Base-by-base conservation (phyloP, 1,140 invertebrate genomes). In the Meloidogyne chitwoodi region DNA sequence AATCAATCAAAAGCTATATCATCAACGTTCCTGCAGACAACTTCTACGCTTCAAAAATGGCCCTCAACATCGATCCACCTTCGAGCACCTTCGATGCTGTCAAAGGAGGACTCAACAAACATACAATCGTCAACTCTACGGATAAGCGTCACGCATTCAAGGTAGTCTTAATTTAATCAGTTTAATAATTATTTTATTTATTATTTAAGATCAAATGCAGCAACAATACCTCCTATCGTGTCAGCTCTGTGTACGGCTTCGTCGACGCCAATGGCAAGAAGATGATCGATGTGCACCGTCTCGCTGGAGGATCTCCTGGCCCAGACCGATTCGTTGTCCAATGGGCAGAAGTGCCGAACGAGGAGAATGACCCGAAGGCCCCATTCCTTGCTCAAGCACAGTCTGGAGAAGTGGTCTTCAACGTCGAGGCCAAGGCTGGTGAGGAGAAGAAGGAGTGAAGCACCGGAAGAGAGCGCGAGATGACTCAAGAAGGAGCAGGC, bases 151-250 rank as follows among this genome's bases (percentile, higher is more conserved):
- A 70, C 16, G 78, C 78, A 38, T 81, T 81, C 76, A 81, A 81
- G 61, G 80, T 79, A 22, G 5, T 10, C 44, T n/a, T n/a, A 31
- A n/a, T 31, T 22, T 31, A 19, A 22, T 4, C 2, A n/a, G 76
- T 14, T n/a, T 8, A n/a, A n/a, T n/a, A 56, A 8, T 56, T 8
- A n/a, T 8, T n/a, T n/a, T n/a, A 56, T 0, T 26, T n/a, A 19
- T 38, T 67, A 19, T 31, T 10, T 71, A 19, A 71, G 69, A 38
- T 77, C 56, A 81, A 81, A 41, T 75, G 76, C n/a, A 72, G 71
- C 26, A 81, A 81, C 80, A 81, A 82, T 38, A 76, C 75, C 19
- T 66, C 66, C 61, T 81, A 81, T 61, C 71, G 80, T 14, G 80
- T 81, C n/a, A 78, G 74, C n/a, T 80, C 80, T 29, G 80, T 81